A percentile compares a stretch with the other conserved stretches of the same genome.
phyloP scores from a whole-genome alignment of 1,140 invertebrate species.

The Aphaenogaster ashmeadi region DNA sequence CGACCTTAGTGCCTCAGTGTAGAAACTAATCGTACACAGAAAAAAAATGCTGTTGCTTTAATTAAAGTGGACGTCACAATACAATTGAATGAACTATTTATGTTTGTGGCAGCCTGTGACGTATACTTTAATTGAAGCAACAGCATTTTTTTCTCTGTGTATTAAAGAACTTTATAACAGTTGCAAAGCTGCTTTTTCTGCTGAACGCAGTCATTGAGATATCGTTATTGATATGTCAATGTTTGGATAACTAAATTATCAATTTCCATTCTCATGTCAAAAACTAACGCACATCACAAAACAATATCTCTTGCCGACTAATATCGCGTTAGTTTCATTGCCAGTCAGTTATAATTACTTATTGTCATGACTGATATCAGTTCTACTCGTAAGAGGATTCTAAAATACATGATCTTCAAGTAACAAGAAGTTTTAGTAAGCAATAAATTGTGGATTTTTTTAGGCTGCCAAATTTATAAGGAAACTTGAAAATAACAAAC shows the following conservation, averaged over 20 bases:
- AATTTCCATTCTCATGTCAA: background rate
- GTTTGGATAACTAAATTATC: too few species aligned
- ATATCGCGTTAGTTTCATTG: background rate
- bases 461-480: background rate
- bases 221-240: background rate
- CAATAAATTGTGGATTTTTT: background rate
- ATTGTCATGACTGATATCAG: background rate
- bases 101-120: too few species aligned
- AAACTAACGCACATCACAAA: background rate
- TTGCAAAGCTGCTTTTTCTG: too few species aligned
- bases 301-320: background rate
- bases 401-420: background rate
- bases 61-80: too few species aligned
- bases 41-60: too few species aligned
- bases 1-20: too few species aligned
- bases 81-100: too few species aligned
- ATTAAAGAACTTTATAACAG: too few species aligned
- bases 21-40: too few species aligned
- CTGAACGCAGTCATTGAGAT: too few species aligned
- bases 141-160: too few species aligned
- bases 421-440: background rate
- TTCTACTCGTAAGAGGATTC: background rate
- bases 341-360: background rate
- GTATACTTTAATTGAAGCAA: too few species aligned
- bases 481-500: background rate